Evolutionary conservation across 1,140 invertebrate genomes (phyloP).

Genomic region (Odontomachus brunneus): DNA sequence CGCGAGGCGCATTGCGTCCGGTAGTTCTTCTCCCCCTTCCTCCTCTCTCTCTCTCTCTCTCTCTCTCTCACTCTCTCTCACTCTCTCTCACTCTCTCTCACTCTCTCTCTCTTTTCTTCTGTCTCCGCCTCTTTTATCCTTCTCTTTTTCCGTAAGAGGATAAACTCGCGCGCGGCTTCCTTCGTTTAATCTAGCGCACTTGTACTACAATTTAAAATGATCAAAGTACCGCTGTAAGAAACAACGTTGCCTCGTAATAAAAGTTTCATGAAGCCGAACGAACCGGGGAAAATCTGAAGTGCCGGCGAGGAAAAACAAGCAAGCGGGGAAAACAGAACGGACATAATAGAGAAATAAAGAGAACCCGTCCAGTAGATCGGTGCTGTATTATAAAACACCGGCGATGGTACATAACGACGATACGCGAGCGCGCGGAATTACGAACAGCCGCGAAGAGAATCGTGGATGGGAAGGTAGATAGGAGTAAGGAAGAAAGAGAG

Average conservation of each 20-base stretch:
- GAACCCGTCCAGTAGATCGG: constrained; percentile 45
- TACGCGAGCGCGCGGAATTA: constrained; percentile 29
- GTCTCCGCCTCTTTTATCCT: not conserved
- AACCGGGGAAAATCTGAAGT: constrained; percentile 55
- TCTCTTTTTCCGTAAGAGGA: constrained; percentile 5
- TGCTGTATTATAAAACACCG: constrained; percentile 50
- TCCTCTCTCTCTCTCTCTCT: not conserved
- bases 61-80: not conserved
- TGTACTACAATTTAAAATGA: constrained; percentile 56
- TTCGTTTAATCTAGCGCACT: constrained; percentile 52
- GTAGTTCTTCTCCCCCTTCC: not conserved
- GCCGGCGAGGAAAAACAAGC: constrained; percentile 44
- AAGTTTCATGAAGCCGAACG: constrained; percentile 58
- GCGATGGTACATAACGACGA: not conserved
- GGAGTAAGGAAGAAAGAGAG: not conserved
- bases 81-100: not conserved
- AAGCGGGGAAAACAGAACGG: constrained; percentile 33
- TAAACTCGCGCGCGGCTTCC: constrained; percentile 39
- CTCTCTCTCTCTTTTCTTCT: too few species aligned
- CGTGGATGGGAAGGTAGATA: not conserved
- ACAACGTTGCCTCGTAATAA: constrained; percentile 53
- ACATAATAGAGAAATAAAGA: constrained; percentile 61
- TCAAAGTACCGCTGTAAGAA: constrained; percentile 56
- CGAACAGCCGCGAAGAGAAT: constrained; percentile 1
- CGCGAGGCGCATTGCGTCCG: not conserved